Conservation (phyloP, 1,140 invertebrate species). For the Hyphantria cunea region DNA sequence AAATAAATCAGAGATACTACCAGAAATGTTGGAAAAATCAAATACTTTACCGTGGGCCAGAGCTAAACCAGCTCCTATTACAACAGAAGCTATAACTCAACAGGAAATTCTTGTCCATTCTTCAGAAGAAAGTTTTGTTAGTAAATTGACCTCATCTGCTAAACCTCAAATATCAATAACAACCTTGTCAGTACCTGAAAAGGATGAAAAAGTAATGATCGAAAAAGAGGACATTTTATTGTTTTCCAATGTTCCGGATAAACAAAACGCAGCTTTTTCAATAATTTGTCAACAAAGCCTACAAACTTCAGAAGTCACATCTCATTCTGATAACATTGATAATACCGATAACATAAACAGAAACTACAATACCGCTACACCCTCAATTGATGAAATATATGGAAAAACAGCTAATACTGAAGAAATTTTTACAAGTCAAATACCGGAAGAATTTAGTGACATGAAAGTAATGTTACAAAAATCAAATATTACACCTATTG, state of each 20-base stretch:
- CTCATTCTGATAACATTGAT: constrained; percentile 59
- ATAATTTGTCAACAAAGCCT: constrained; percentile 49
- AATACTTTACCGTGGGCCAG: constrained; percentile 24
- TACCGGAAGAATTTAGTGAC: constrained; percentile 42
- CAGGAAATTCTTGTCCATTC: constrained; percentile 58
- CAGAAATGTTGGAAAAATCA: constrained; percentile 34
- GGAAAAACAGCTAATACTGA: constrained; percentile 61
- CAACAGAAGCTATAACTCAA: constrained; percentile 57
- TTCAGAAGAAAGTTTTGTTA: constrained; percentile 44
- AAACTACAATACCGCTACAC: constrained; percentile 44
- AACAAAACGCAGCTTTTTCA: constrained; percentile 51
- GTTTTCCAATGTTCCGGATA: constrained; percentile 40
- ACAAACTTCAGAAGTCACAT: constrained; percentile 56
- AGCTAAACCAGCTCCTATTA: constrained; percentile 39
- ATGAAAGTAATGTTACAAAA: constrained; percentile 36
- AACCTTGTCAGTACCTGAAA: constrained; percentile 53
- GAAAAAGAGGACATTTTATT: constrained; percentile 56
- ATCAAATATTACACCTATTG: constrained; percentile 43
- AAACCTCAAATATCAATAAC: constrained; percentile 46
- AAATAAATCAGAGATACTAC: constrained; percentile 46
- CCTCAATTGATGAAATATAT: constrained; percentile 64
- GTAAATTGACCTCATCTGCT: constrained; percentile 21
- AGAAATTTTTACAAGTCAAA: constrained; percentile 54
- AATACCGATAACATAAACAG: constrained; percentile 34
- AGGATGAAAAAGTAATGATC: constrained; percentile 48